Percentiles rank a stretch among this genome's conserved stretches.
These are phyloP conservation scores for Grammomys dolichurus DNA, from an alignment of 2,113 vertebrate species.

Conservation along the genomic window DNA sequence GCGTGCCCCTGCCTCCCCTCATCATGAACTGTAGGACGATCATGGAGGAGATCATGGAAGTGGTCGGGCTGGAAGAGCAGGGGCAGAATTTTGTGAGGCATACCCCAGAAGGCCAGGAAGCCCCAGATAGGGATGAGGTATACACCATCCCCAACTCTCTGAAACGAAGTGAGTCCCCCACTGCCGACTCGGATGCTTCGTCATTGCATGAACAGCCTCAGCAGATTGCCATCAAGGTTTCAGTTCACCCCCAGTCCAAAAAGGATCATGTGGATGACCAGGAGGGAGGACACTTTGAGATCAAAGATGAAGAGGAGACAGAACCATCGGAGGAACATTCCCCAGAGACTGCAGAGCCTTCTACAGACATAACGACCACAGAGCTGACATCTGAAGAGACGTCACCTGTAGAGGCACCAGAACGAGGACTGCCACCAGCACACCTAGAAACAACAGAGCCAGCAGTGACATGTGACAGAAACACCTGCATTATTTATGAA, in stretches of 20 bases:
- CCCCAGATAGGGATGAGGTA: slow-evolving; percentile 87
- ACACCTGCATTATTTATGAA: slow-evolving; percentile 93
- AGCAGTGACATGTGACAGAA: slow-evolving; percentile 77
- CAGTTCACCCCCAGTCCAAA: slow-evolving; percentile 91
- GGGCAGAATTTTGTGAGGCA: slow-evolving; percentile 95
- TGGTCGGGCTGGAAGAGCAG: slow-evolving; percentile 97
- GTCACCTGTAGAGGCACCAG: slow-evolving; percentile 31
- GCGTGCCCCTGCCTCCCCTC: slow-evolving; percentile 97
- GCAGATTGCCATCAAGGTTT: slow-evolving; percentile 98
- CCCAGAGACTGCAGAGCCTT: slow-evolving; percentile 77
- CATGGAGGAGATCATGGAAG: slow-evolving; percentile 99
- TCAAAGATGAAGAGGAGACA: slow-evolving; percentile 82
- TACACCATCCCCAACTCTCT: slow-evolving; percentile 92
- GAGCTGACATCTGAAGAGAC: slow-evolving; percentile 75
- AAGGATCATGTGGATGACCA: slow-evolving; percentile 88
- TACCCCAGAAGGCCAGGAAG: slow-evolving; percentile 90
- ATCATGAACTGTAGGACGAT: slow-evolving; percentile 99
- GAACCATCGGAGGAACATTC: slow-evolving; percentile 77
- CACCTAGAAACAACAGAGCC: slow-evolving; percentile 77
- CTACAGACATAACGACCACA: slow-evolving; percentile 68
- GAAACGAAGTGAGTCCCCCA: slow-evolving; percentile 92
- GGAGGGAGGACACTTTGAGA: slow-evolving; percentile 84
- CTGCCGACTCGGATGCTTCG: slow-evolving; percentile 94
- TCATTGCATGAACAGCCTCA: slow-evolving; percentile 95
- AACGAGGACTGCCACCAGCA: not conserved